Conservation (phyloP, 2,113 vertebrate genomes). For the Aplodontia rufa region DNA sequence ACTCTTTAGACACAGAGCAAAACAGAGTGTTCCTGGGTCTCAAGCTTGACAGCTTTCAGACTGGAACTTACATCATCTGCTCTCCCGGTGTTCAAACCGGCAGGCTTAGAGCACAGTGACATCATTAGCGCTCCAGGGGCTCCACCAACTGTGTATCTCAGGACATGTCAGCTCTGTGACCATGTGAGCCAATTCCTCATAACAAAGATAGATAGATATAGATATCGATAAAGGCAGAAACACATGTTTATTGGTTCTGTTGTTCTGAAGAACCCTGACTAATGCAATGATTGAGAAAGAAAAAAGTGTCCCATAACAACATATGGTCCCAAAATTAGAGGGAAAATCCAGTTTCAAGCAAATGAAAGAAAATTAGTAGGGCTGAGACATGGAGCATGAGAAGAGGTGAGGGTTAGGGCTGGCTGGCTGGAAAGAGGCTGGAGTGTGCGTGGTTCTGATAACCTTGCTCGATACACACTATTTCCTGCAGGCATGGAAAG, state of each 20-base stretch:
- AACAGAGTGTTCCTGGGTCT: not conserved
- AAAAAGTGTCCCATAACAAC: not conserved
- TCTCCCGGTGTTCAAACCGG: not conserved
- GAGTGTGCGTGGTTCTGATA: not conserved
- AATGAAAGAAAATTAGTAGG: not conserved
- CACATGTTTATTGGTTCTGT: not conserved
- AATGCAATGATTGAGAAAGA: not conserved
- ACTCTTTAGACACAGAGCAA: not conserved
- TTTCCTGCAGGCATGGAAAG: not conserved
- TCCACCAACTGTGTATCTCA: too few species aligned
- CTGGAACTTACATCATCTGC: not conserved
- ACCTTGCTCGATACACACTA: not conserved
- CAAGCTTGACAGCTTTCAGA: not conserved
- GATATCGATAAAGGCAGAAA: not conserved
- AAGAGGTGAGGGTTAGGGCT: not conserved
- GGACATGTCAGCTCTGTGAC: not conserved
- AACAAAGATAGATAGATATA: not conserved
- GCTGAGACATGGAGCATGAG: not conserved
- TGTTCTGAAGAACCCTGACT: not conserved
- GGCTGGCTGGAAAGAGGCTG: not conserved
- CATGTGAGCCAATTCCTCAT: not conserved
- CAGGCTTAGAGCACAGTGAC: too few species aligned
- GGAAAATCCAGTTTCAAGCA: not conserved
- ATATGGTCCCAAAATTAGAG: not conserved
- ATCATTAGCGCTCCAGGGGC: not conserved